A percentile compares a stretch with the other conserved stretches of the same genome.
Conservation (phyloP, 2,888 invertebrate genomes). For the Gymnosoma rotundatum region DNA sequence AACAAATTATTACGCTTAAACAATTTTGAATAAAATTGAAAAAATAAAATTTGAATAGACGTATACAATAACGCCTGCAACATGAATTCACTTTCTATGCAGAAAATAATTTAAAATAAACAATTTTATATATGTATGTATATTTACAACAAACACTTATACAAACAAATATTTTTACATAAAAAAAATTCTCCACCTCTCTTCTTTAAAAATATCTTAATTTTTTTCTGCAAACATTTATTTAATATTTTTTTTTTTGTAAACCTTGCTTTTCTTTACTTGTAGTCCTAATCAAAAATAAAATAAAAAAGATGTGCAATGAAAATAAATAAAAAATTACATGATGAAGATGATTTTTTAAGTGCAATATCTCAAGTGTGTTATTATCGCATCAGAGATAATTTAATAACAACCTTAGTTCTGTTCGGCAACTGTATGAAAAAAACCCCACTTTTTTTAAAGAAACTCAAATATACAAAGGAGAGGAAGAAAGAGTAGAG, state of each 20-base stretch:
- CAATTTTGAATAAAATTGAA: slow-evolving; percentile 68
- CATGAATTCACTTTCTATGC: slow-evolving; percentile 41
- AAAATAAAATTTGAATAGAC: slow-evolving; percentile 33
- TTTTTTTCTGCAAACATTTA: not conserved
- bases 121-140: slow-evolving; percentile 6
- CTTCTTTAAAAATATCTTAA: not conserved
- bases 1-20: slow-evolving; percentile 66
- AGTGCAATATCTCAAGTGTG: slow-evolving; percentile 75
- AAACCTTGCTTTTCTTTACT: slow-evolving; percentile 38
- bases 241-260: slow-evolving; percentile 19
- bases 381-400: slow-evolving; percentile 80
- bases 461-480: slow-evolving; percentile 13
- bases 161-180: not conserved
- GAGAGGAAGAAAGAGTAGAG: not conserved
- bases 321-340: slow-evolving; percentile 37
- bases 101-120: slow-evolving; percentile 47
- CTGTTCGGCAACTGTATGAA: slow-evolving; percentile 32
- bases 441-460: slow-evolving; percentile 28
- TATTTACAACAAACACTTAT: too few relatives aligned
- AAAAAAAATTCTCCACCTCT: not conserved
- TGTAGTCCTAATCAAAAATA: slow-evolving; percentile 29
- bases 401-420: slow-evolving; percentile 77
- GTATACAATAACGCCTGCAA: not conserved
- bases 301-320: slow-evolving; percentile 24
- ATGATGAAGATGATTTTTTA: slow-evolving; percentile 66